Base-by-base conservation (phyloP, 2,113 vertebrate genomes). In the Burhinus oedicnemus region DNA sequence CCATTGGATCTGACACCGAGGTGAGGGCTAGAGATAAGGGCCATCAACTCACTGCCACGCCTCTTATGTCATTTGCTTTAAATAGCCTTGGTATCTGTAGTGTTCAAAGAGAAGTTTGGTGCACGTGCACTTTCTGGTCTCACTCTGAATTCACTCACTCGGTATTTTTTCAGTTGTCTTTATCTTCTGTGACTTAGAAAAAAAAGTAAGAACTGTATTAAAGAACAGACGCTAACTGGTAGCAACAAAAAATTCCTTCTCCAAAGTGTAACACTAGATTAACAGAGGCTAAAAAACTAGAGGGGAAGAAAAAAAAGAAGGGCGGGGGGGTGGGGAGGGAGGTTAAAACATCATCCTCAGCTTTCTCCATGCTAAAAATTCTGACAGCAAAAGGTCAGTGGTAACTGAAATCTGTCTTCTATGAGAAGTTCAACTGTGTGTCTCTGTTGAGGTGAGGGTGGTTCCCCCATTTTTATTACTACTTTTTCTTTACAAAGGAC, bases 1-100 rank as follows among this genome's bases (percentile, higher is more conserved):
- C 82, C 87, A 91, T 91, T 77, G 36, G 89, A 95, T 83, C 87
- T 94, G 94, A 88, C 92, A 93, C 45, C 0, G 38, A 95, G 94
- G 96, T 74, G 96, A 93, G 12, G 0, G 42, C 81, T 44, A 76
- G 44, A 89, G 86, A 93, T 91, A 90, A 93, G 74, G 58, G 38
- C 62, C 88, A 64, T 79, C 66, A 95, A 55, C 65, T 90, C 94
- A 83, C 52, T 79, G 78, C 55, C n/a, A 87, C 19, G 12, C 17
- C 11, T 51, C 92, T 88, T 32, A 76, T 52, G 55, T 62, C 18
- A 86, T 30, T 65, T 82, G 29, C 88, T 92, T 34, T 17, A 86
- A 83, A 95, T 71, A 92, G 52, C 57, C 29, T 34, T 19, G 2
- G 22, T 65, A 84, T 89, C 72, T 80, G 45, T 7, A 76, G 36